Conservation (phyloP, 2,113 vertebrate genomes). For the Stigmatopora nigra region DNA sequence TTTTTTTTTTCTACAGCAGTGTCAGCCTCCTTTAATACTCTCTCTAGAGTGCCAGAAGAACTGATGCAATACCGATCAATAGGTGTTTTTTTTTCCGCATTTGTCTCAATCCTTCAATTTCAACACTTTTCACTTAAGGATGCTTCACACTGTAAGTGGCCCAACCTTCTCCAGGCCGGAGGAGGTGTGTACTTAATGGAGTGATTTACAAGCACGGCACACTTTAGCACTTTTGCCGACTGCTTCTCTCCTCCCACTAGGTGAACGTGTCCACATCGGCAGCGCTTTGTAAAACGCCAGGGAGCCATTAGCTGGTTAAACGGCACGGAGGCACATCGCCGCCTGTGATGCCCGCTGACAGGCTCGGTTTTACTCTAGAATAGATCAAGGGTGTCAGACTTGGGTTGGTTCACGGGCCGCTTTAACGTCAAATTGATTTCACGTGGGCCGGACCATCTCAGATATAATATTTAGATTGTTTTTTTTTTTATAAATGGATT, state of each 20-base stretch:
- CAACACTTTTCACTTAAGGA: conserved; percentile 19
- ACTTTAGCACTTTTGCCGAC: background rate
- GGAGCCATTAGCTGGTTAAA: conserved; percentile 49
- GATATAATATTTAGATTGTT: too few species aligned
- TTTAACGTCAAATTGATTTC: too few species aligned
- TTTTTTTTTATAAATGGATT: too few species aligned
- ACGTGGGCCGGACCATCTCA: too few species aligned
- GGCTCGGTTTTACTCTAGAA: conserved; percentile 14
- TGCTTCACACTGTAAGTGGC: conserved; percentile 12
- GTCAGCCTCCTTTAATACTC: conserved; percentile 35
- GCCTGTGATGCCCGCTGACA: conserved; percentile 42
- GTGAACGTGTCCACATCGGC: conserved; percentile 16
- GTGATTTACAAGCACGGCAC: conserved; percentile 22
- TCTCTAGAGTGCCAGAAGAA: conserved; percentile 43
- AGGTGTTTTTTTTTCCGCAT: conserved; percentile 27
- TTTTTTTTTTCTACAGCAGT: conserved; percentile 6
- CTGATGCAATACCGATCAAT: conserved; percentile 55
- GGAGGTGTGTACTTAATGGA: conserved; percentile 14
- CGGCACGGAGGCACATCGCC: conserved; percentile 23
- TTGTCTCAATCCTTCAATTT: conserved; percentile 13
- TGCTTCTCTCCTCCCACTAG: conserved; percentile 18
- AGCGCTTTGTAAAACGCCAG: conserved; percentile 37
- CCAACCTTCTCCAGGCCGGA: conserved; percentile 17
- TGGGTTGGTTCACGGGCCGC: too few species aligned
- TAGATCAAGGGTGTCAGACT: too few species aligned